These are phyloP conservation scores for Sepioteuthis lessoniana DNA, from an alignment of 2,888 invertebrate species.

Conservation along the genomic window DNA sequence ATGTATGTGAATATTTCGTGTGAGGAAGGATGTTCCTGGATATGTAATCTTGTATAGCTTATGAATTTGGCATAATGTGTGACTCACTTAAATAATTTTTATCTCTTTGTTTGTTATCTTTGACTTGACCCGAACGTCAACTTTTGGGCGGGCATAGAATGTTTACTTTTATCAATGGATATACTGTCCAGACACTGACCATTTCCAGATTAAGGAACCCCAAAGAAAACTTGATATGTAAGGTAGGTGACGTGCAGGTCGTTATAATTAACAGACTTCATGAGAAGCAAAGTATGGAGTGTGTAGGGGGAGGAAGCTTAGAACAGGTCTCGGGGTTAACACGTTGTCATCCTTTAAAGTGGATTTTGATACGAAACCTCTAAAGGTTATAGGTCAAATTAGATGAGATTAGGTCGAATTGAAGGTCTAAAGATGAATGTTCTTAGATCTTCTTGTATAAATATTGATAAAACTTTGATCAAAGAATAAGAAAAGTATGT, in stretches of 20 bases:
- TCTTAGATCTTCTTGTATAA: neutral
- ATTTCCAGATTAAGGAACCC: neutral
- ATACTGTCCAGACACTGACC: slow-evolving; percentile 6
- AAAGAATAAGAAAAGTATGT: neutral
- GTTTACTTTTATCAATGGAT: neutral
- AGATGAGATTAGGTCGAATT: neutral
- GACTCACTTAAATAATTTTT: too few species aligned
- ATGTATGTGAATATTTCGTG: too few species aligned
- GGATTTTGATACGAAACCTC: neutral
- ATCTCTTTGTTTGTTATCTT: too few species aligned
- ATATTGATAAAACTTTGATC: neutral
- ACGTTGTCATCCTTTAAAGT: neutral
- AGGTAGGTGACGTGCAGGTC: neutral
- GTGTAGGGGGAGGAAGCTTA: neutral
- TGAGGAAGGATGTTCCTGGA: too few species aligned
- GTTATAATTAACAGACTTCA: neutral
- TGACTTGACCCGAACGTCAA: neutral
- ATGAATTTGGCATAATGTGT: too few species aligned
- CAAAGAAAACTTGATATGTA: neutral
- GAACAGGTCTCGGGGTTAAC: neutral
- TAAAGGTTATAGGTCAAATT: neutral
- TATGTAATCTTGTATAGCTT: too few species aligned
- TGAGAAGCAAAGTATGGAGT: too few species aligned
- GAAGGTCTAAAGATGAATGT: neutral
- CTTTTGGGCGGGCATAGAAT: neutral